Conservation (phyloP, 1,140 invertebrate species). For the Bombus difficillimus region DNA sequence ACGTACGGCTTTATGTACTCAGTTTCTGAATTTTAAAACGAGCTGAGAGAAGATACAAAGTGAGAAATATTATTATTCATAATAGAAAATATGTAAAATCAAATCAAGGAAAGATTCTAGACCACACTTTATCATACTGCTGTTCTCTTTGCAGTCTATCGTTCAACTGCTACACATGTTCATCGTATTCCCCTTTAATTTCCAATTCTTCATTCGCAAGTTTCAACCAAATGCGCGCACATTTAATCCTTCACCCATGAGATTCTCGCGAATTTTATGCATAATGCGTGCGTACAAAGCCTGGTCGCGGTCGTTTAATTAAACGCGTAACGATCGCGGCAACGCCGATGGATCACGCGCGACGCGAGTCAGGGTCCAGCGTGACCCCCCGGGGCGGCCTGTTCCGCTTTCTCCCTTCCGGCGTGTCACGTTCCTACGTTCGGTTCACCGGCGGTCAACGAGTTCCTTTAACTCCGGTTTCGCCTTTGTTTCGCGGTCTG, state of each 20-base stretch:
- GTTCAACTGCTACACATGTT: background rate
- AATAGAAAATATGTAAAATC: too few relatives aligned
- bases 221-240: too few relatives aligned
- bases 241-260: background rate
- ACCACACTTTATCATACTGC: too few relatives aligned
- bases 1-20: too few relatives aligned
- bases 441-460: slow-evolving; percentile 50
- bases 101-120: too few relatives aligned
- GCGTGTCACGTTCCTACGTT: slow-evolving; percentile 23
- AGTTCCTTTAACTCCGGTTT: slow-evolving; percentile 57
- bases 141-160: too few relatives aligned
- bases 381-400: too few relatives aligned
- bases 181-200: background rate
- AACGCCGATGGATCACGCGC: background rate
- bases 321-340: background rate
- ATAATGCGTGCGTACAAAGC: background rate
- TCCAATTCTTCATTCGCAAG: background rate
- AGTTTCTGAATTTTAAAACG: too few relatives aligned
- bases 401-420: slow-evolving; percentile 4
- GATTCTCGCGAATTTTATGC: background rate
- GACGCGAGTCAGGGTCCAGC: background rate
- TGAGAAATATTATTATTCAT: too few relatives aligned
- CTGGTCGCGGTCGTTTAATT: background rate
- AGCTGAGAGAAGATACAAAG: too few relatives aligned
- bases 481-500: slow-evolving; percentile 48